Base-by-base conservation (phyloP, 2,888 invertebrate species). In the Portevinia maculata region DNA sequence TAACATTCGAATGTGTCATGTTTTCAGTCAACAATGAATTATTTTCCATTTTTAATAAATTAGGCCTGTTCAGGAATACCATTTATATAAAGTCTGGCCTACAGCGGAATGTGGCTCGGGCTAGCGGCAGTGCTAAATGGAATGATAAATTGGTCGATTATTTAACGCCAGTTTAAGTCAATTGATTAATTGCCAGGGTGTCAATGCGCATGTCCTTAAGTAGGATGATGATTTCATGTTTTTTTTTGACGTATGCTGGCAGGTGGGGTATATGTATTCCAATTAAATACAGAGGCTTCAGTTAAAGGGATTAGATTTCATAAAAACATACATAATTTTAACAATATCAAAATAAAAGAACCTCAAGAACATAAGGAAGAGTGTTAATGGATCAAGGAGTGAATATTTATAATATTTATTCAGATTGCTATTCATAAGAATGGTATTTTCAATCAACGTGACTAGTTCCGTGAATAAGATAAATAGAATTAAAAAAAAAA, bases 21-120 rank as follows among this genome's bases (percentile, higher is more conserved):
- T 87, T 86, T 85, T 78, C 84, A 84, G 85, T 85, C 86, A 86
- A 84, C 85, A 86, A 85, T 85, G 85, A 86, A 86, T 86, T 87
- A 86, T 87, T 85, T 78, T 85, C 74, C 79, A 84, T 84, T 84
- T 78, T 83, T 79, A 65, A 84, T 81, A 74, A 73, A 71, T 78
- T 78, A 65, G 34, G 53, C 62, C 70, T 41, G 48, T 37, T 64
- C 53, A 50, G 69, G 62, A 70, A 48, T 53, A 59, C 79, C 74
- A 64, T 62, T 75, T 44, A 39, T 62, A 48, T 28, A 15, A 6
- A n/a, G 21, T n/a, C 1, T 30, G 50, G 13, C 71, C 62, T 53
- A 41, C n/a, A 53, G 76, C 37, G 76, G 70, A 81, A 73, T 74
- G 83, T 76, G 15, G 60, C 75, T 48, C 65, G 60, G 59, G 62